Evolutionary conservation across 2,888 invertebrate genomes (phyloP), one percentile per base, ranked within the genome.

Genomic region (Epirrita christyi): DNA sequence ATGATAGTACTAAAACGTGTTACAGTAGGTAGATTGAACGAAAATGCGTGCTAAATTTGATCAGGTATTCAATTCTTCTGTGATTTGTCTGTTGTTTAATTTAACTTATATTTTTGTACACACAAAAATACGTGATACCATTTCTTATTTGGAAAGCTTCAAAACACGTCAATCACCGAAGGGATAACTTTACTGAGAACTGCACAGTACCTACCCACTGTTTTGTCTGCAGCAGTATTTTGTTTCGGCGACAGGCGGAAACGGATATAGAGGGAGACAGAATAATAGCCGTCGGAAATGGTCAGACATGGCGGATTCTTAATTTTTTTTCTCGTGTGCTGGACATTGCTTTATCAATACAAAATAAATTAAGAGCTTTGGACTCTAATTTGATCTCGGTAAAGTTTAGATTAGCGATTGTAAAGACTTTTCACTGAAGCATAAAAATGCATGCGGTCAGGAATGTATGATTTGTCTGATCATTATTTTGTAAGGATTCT

Each of bases 211-310:
- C 6, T 36, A 36, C 59, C 62, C 56, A 61, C 61, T 72, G 75
- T 81, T 83, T 85, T 84, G 81, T 84, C 80, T 80, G 75, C 72
- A 70, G 75, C 72, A 70, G 85, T 85, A 88, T 89, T 89, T 92
- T 91, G 91, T 90, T 89, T 88, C 85, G 80, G 80, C 85, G 91
- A 90, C 91, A 88, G 81, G 71, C 87, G 92, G 92, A 92, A 92
- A 79, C 87, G 92, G 92, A 92, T 87, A 88, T 89, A 88, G 89
- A 90, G 91, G 90, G 90, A 90, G 90, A 89, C 91, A 84, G 91
- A 92, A 92, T 92, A 92, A 92, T 91, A 87, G 92, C 89, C 86
- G 86, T 85, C 91, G 92, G 92, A 92, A 90, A 92, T 90, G 92
- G 92, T 92, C 92, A 92, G 91, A 90, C 91, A 88, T 89, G 88